Evolutionary conservation across 2,113 vertebrate genomes (phyloP).

Genomic region (Puffinus mauretanicus): DNA sequence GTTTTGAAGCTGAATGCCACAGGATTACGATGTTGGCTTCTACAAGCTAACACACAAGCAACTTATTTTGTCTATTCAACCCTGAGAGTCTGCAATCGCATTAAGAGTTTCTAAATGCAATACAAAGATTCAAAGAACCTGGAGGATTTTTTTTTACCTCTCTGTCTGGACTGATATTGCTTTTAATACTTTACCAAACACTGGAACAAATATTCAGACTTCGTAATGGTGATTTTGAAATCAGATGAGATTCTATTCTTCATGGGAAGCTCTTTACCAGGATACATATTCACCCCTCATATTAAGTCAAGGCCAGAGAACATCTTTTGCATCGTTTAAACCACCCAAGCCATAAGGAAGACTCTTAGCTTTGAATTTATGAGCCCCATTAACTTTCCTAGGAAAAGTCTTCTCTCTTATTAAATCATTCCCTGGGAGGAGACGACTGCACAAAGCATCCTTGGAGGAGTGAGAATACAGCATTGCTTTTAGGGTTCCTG

Average conservation of each 20-base stretch:
- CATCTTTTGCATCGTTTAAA: background rate
- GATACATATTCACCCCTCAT: background rate
- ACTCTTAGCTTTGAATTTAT: conserved; percentile 29
- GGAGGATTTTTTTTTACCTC: background rate
- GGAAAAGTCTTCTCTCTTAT: background rate
- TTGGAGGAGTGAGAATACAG: background rate
- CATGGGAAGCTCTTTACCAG: background rate
- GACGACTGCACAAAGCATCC: background rate
- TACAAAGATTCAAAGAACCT: background rate
- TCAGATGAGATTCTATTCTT: background rate
- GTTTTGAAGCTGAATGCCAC: background rate
- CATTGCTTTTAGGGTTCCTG: background rate
- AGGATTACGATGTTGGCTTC: background rate
- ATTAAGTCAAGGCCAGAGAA: background rate
- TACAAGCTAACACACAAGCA: background rate
- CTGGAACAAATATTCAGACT: background rate
- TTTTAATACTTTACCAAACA: background rate
- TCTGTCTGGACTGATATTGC: background rate
- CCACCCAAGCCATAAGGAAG: background rate
- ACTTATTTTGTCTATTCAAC: background rate
- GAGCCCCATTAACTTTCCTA: background rate
- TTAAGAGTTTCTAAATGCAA: background rate
- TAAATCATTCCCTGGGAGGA: conserved; percentile 35
- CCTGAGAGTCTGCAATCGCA: background rate
- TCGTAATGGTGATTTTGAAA: background rate